Evolutionary conservation across 2,888 invertebrate species (phyloP).

Genomic region (Brachypalpus laphriformis): DNA sequence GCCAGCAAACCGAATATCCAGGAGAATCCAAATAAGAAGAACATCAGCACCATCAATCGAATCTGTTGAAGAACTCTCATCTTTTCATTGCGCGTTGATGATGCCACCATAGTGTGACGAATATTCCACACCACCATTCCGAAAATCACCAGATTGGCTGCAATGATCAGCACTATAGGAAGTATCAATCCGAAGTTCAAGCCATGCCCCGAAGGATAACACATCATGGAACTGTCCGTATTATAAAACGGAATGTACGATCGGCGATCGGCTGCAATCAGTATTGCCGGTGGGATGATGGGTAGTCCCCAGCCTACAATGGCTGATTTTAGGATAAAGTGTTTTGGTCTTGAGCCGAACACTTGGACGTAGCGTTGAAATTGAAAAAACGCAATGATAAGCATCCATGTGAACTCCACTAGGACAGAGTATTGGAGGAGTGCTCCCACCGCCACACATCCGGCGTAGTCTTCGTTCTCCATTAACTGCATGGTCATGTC

Average conservation of each 20-base stretch:
- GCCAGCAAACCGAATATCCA: constrained; percentile 86
- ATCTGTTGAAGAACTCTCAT: constrained; percentile 83
- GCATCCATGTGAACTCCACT: constrained; percentile 89
- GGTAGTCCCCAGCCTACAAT: constrained; percentile 87
- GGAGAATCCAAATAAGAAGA: constrained; percentile 85
- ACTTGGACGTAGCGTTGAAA: constrained; percentile 88
- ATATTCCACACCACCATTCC: constrained; percentile 83
- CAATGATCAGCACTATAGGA: constrained; percentile 84
- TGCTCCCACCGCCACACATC: constrained; percentile 86
- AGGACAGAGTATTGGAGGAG: constrained; percentile 87
- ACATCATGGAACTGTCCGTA: constrained; percentile 81
- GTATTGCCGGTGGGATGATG: constrained; percentile 83
- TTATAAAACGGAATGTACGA: constrained; percentile 82
- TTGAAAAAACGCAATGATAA: constrained; percentile 87
- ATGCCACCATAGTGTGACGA: constrained; percentile 80
- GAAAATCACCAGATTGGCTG: constrained; percentile 84
- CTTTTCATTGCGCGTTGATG: constrained; percentile 80
- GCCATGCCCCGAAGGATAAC: constrained; percentile 84
- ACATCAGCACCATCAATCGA: constrained; percentile 85
- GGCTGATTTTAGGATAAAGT: constrained; percentile 86
- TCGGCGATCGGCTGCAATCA: constrained; percentile 83
- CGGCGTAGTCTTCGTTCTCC: constrained; percentile 75
- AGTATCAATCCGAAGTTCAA: constrained; percentile 84
- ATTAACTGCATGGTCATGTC: constrained; percentile 77
- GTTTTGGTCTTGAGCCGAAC: constrained; percentile 85